These are phyloP conservation scores for Scaptomyza parva DNA, from an alignment of 2,888 invertebrate species.

Conservation along the genomic window DNA sequence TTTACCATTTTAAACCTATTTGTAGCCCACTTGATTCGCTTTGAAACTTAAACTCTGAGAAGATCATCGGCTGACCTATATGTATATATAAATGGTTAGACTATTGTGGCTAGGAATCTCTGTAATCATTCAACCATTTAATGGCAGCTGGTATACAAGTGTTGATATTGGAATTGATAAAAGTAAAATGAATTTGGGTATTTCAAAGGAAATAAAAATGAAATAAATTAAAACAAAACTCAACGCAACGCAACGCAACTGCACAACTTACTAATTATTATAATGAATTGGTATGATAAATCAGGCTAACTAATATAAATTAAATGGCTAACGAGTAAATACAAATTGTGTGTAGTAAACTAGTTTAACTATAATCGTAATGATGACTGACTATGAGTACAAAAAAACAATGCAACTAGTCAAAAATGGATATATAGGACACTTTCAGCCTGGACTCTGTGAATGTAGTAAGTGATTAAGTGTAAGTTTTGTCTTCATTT, in stretches of 20 bases:
- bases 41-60: conserved; percentile 30
- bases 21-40: conserved; percentile 33
- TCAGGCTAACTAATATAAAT: conserved; percentile 45
- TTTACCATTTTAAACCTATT: conserved; percentile 22
- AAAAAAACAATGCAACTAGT: conserved; percentile 29
- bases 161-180: conserved; percentile 16
- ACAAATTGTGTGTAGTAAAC: conserved; percentile 31
- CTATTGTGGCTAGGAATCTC: conserved; percentile 44
- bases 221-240: not conserved
- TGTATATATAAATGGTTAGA: conserved; percentile 59
- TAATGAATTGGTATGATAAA: conserved; percentile 26
- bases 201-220: conserved; percentile 10
- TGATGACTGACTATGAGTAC: conserved; percentile 67
- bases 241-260: not conserved
- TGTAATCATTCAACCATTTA: conserved; percentile 19
- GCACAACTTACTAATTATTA: conserved; percentile 1
- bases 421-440: not conserved
- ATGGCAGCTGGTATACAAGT: conserved; percentile 43
- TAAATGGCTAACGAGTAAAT: conserved; percentile 30
- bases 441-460: conserved; percentile 2
- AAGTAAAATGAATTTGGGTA: conserved; percentile 30
- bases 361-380: conserved; percentile 55
- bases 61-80: conserved; percentile 2
- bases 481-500: conserved; percentile 2
- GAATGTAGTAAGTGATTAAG: not conserved